Evolutionary conservation across 2,888 invertebrate genomes (phyloP).

Genomic region (Macrophya annulata): DNA sequence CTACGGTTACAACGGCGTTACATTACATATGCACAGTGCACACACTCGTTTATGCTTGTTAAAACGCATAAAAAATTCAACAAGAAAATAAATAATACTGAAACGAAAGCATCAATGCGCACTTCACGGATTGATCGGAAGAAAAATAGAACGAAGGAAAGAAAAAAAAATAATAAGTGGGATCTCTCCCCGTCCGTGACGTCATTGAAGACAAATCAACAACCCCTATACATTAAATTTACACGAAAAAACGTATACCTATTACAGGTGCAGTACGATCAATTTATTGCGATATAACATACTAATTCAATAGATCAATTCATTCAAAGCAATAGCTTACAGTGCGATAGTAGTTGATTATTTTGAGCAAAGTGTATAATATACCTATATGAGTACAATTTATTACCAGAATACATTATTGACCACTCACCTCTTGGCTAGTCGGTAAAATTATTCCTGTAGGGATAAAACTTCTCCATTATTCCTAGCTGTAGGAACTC

Average conservation of each 20-base stretch:
- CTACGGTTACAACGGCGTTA: background rate
- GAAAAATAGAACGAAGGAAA: background rate
- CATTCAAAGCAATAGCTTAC: background rate
- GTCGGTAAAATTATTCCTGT: conserved; percentile 10
- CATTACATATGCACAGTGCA: background rate
- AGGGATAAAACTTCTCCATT: conserved; percentile 14
- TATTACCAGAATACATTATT: background rate
- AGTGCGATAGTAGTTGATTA: background rate
- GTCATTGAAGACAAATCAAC: background rate
- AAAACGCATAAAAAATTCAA: background rate
- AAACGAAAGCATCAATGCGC: background rate
- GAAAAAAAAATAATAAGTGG: background rate
- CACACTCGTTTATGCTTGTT: too few species aligned
- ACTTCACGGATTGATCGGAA: background rate
- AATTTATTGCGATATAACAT: background rate
- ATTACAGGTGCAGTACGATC: background rate
- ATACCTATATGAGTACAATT: background rate
- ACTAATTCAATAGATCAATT: background rate
- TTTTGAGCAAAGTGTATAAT: background rate
- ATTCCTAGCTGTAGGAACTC: background rate
- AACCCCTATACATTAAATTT: background rate
- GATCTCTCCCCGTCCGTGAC: background rate
- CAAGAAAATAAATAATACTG: background rate
- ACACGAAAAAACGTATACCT: background rate
- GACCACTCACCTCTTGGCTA: conserved; percentile 18